A percentile compares a stretch with the other conserved stretches of the same genome.
Conservation (phyloP, 2,797 vertebrate genomes). For the Pogonophryne albipinna region DNA sequence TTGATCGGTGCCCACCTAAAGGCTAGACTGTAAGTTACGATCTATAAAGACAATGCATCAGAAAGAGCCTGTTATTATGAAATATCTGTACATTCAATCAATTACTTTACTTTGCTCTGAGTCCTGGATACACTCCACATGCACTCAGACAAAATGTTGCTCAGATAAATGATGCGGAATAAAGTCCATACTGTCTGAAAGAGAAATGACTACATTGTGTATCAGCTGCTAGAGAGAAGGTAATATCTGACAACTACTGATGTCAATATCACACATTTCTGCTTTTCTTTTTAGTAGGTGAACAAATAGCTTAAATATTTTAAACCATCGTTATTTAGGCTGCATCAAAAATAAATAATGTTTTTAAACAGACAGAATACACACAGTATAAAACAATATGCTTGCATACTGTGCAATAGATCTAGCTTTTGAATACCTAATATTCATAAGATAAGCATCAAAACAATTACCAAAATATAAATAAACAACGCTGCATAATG, state of each 20-base stretch:
- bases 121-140: neutral
- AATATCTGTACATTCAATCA: slow-evolving; percentile 42
- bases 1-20: slow-evolving; percentile 65
- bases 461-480: slow-evolving; percentile 8
- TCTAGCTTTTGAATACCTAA: neutral
- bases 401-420: neutral
- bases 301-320: neutral
- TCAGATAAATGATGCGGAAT: slow-evolving; percentile 27
- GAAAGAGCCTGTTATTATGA: slow-evolving; percentile 38
- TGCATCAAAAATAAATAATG: neutral
- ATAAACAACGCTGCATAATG: neutral
- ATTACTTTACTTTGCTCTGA: slow-evolving; percentile 27
- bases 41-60: slow-evolving; percentile 47
- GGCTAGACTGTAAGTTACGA: slow-evolving; percentile 61
- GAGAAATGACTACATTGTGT: slow-evolving; percentile 12
- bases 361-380: neutral
- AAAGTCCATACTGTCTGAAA: slow-evolving; percentile 23
- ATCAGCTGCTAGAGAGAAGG: slow-evolving; percentile 8
- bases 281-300: slow-evolving; percentile 4
- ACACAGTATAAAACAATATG: neutral
- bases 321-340: neutral
- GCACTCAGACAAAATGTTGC: slow-evolving; percentile 18
- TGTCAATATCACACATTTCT: neutral
- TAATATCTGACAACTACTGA: neutral
- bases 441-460: neutral